A percentile compares a stretch with the other conserved stretches of the same genome.
Conservation (phyloP, 2,113 vertebrate genomes). For the Lasiurus borealis region DNA sequence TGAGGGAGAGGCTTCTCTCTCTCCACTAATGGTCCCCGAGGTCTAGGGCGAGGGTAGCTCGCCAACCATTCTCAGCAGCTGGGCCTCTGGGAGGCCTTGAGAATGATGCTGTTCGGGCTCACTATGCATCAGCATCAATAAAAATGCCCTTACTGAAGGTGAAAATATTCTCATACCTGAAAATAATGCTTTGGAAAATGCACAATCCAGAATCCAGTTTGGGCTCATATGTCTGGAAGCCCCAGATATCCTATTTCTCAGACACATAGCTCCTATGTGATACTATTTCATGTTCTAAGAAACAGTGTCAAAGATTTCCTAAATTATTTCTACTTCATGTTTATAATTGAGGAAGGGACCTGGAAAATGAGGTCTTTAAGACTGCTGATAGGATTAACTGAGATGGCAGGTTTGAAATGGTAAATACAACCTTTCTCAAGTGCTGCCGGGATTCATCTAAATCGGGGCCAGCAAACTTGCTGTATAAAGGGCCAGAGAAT, state of each 20-base stretch:
- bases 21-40: neutral
- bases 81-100: too few relatives aligned
- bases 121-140: fast-evolving
- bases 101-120: fast-evolving
- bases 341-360: neutral
- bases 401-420: neutral
- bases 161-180: neutral
- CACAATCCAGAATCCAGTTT: neutral
- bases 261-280: neutral
- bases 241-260: neutral
- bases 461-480: too few relatives aligned
- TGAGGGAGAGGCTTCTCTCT: neutral
- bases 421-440: neutral
- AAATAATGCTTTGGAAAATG: neutral
- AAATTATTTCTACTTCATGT: neutral
- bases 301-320: neutral
- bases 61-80: fast-evolving
- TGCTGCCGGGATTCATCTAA: neutral
- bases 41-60: neutral
- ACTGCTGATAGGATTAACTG: neutral
- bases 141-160: neutral
- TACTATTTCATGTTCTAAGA: neutral
- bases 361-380: neutral
- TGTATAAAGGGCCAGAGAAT: neutral
- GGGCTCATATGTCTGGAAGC: neutral